phyloP scores from a whole-genome alignment of 2,888 invertebrate genomes.

The Dynastes hyllus region DNA sequence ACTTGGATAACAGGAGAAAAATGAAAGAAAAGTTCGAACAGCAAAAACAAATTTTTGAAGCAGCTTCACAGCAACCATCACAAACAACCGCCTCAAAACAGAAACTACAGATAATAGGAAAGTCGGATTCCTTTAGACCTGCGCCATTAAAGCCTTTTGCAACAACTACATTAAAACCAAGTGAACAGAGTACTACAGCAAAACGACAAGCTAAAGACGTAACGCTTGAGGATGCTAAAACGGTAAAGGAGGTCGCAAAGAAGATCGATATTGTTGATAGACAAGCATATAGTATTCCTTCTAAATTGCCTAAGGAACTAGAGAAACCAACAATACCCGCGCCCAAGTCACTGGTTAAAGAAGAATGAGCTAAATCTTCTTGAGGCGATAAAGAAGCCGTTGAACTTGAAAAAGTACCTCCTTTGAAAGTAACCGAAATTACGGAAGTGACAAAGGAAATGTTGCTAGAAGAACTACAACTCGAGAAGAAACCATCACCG shows the following conservation, averaged over 20 bases:
- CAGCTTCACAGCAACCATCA: background rate
- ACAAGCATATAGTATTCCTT: background rate
- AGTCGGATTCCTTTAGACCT: background rate
- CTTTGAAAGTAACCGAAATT: background rate
- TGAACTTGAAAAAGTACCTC: background rate
- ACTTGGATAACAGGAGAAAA: background rate
- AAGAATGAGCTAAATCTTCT: too few species aligned
- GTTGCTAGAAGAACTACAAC: background rate
- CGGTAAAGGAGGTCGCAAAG: background rate
- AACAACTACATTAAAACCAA: background rate
- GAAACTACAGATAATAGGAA: background rate
- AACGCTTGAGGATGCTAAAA: background rate
- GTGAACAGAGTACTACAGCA: background rate
- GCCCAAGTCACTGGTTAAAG: background rate
- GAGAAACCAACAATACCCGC: background rate
- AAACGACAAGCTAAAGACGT: background rate
- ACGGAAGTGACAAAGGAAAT: background rate
- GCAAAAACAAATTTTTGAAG: constrained; percentile 27
- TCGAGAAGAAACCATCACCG: background rate
- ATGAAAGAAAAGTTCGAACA: constrained; percentile 39
- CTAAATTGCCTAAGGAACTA: constrained; percentile 23
- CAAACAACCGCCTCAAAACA: background rate
- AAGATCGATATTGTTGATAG: too few species aligned
- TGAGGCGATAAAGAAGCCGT: background rate
- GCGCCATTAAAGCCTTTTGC: background rate